Base-by-base conservation (phyloP, 2,888 invertebrate genomes). In the Euplexia lucipara region DNA sequence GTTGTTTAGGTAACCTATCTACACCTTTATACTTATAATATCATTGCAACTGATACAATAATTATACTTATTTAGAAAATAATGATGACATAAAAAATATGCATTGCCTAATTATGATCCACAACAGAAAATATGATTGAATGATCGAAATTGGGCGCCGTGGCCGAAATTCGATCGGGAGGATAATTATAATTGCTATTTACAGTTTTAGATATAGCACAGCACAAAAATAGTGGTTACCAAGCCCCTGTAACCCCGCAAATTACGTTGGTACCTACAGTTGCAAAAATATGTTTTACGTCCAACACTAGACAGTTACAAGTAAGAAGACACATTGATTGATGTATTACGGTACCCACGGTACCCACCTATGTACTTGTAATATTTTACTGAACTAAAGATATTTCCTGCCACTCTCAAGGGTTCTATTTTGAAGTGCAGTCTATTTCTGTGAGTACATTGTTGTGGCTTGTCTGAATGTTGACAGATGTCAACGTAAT, bases 381-480 rank as follows among this genome's bases (percentile, higher is more conserved):
- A 51, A 65, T 69, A 68, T 64, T 68, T 70, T 64, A 22, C 63
- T 45, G 44, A 41, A 73, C 44, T 45, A 9, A 35, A 59, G n/a
- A 70, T 69, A 57, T 68, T 75, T 70, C 78, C 61, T 76, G 77
- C 65, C 74, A 75, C 78, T 75, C 79, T 75, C 81, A 78, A 79
- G 73, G 74, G 70, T 77, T 83, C 79, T 83, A 84, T 84, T 82
- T 78, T 69, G 61, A 76, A 77, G 73, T 74, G 53, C 60, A 62
- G 37, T 69, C 67, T 81, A 81, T 78, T 81, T 80, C 52, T 39
- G 75, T 52, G 59, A 53, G 68, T 70, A 76, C 78, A 78, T 75
- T 84, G 82, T 83, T 79, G 75, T 75, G 78, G 65, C 65, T 57
- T 42, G 67, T 63, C 54, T 14, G 41, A 45, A 49, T 56, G 60